Evolutionary conservation across 2,888 invertebrate species (phyloP).

Genomic region (Abrostola triplasia): DNA sequence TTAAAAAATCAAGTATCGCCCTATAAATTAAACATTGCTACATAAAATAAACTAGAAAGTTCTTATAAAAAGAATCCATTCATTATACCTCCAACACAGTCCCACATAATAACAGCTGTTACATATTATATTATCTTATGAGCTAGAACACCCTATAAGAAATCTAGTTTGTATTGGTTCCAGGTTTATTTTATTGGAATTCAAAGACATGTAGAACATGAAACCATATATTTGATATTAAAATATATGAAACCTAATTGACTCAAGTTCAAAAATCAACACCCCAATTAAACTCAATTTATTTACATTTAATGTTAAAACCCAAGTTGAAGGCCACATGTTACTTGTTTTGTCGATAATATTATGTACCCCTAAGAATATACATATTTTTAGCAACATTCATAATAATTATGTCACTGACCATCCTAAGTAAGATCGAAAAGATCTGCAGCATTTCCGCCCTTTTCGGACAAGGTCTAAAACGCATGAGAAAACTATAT

Average conservation of each 20-base stretch:
- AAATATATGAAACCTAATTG: slow-evolving; percentile 30
- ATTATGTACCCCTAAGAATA: slow-evolving; percentile 8
- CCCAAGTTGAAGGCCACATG: slow-evolving; percentile 55
- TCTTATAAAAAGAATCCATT: too few species aligned
- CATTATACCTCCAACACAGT: too few species aligned
- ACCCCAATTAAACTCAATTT: slow-evolving; percentile 25
- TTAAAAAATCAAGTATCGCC: slow-evolving; percentile 34
- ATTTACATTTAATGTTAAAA: slow-evolving; percentile 51
- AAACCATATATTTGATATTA: slow-evolving; percentile 18
- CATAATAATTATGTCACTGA: slow-evolving; percentile 14
- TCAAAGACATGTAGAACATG: slow-evolving; percentile 1
- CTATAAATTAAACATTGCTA: slow-evolving; percentile 35
- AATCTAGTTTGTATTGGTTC: not conserved
- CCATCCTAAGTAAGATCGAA: too few species aligned
- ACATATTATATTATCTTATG: too few species aligned
- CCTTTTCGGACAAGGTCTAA: too few species aligned
- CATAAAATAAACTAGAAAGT: slow-evolving; percentile 3
- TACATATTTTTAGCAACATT: slow-evolving; percentile 21
- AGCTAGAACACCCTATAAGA: not conserved
- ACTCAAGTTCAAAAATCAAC: slow-evolving; percentile 23
- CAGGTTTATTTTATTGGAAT: not conserved
- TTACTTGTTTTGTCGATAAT: slow-evolving; percentile 39
- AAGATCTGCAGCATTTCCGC: too few species aligned
- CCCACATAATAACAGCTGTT: too few species aligned
- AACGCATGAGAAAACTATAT: too few species aligned